Base-by-base conservation (phyloP, 2,888 invertebrate genomes). In the Drymonia ruficornis region DNA sequence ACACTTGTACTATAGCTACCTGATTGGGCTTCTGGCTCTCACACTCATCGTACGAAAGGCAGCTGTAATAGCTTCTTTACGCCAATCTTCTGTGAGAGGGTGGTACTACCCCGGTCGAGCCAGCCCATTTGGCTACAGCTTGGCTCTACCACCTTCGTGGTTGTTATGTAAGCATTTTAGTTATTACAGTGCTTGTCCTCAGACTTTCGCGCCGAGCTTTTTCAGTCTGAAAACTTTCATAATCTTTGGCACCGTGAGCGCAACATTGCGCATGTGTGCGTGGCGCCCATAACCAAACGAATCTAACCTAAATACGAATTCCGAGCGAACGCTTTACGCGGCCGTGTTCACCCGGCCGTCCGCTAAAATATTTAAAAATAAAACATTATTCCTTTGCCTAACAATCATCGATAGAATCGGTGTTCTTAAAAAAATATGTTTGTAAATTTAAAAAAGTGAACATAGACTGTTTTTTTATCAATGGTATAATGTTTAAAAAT, bases 301-400 rank as follows among this genome's bases (percentile, higher is more conserved):
- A 87, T 89, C 88, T 89, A 92, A 91, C 91, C 91, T 90, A 91
- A 89, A 90, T 90, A 83, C 85, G 84, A 91, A 90, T 87, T 60
- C 61, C 64, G 70, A 70, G 70, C 68, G 47, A 84, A 77, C 86
- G 81, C 83, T 83, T 84, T 82, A 81, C 78, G 81, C 83, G 81
- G 81, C 76, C 77, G 62, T 83, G 76, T 80, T 79, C 84, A 78
- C 84, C 84, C 83, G 82, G 84, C 83, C 83, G 79, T 72, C 76
- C 83, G 76, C 81, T 81, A 78, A 73, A 75, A 78, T 63, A 80
- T 87, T 88, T 87, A 91, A 86, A 89, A 90, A 89, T 89, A 91
- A 84, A 87, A 83, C 81, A 63, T 71, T 51, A 61, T 72, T 80
- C 74, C 78, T 70, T 74, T 18, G 31, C 12, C 43, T 42, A 31